Conservation (phyloP, 1,140 invertebrate species). For the Pseudoatta argentina region DNA sequence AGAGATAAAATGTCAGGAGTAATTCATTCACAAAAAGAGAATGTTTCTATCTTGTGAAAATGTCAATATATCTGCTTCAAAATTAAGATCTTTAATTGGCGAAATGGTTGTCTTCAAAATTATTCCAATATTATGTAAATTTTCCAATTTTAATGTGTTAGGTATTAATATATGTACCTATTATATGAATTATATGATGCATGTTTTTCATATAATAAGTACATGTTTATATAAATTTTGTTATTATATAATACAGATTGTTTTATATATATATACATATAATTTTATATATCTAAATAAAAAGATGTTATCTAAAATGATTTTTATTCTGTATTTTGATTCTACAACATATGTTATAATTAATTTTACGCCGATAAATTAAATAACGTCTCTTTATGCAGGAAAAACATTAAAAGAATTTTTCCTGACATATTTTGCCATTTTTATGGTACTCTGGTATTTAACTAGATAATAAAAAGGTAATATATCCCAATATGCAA, state of each 20-base stretch:
- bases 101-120: not conserved
- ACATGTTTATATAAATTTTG: no score
- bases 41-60: not conserved
- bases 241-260: no score
- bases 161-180: no score
- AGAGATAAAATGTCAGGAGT: not conserved
- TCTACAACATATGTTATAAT: not conserved
- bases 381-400: not conserved
- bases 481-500: not conserved
- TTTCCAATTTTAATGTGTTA: not conserved
- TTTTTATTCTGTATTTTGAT: not conserved
- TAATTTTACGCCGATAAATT: not conserved
- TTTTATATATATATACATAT: no score
- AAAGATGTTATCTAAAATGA: not conserved
- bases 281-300: not conserved
- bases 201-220: no score
- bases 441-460: not conserved
- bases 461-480: not conserved
- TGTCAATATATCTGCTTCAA: not conserved
- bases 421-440: not conserved
- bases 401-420: not conserved
- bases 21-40: not conserved
- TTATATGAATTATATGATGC: no score
- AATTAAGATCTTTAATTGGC: not conserved
- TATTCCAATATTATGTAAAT: not conserved